Evolutionary conservation across 1,140 invertebrate species (phyloP).

Genomic region (Zophobas morio): DNA sequence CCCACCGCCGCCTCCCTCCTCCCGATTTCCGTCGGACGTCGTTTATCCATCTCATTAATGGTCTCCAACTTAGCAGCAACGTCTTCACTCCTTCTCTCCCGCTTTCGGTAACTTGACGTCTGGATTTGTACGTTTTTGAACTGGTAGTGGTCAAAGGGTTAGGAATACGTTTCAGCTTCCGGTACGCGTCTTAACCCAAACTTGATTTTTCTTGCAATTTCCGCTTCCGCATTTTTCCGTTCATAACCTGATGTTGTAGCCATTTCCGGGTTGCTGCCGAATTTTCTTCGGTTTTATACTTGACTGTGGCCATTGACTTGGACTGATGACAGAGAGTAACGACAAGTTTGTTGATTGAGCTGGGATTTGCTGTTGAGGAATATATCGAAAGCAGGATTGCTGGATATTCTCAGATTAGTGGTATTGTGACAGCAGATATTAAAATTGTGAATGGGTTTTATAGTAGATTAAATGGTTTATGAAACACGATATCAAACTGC

Average conservation of each 20-base stretch:
- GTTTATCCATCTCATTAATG: conserved; percentile 16
- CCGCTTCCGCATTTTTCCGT: conserved; percentile 2
- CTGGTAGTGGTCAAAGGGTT: neutral
- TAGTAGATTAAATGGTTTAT: too few relatives aligned
- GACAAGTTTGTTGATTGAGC: too few relatives aligned
- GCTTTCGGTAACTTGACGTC: neutral
- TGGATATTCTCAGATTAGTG: too few relatives aligned
- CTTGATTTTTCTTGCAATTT: conserved; percentile 25
- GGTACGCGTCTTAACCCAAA: neutral
- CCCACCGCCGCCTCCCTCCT: neutral
- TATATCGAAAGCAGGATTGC: too few relatives aligned
- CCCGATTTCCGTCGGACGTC: conserved; percentile 20
- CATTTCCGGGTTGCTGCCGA: neutral
- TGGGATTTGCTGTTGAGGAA: too few relatives aligned
- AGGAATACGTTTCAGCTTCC: conserved; percentile 1
- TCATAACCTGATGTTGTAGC: neutral
- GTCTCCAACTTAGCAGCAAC: neutral
- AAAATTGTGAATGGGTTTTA: too few relatives aligned
- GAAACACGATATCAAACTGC: too few relatives aligned
- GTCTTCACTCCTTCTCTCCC: neutral
- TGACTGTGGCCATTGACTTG: neutral
- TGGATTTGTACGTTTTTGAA: neutral
- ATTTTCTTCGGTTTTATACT: neutral
- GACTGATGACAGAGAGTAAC: too few relatives aligned
- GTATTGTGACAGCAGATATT: too few relatives aligned